These are phyloP conservation scores for Caerostris extrusa DNA, from an alignment of 1,140 invertebrate genomes.

Conservation along the genomic window DNA sequence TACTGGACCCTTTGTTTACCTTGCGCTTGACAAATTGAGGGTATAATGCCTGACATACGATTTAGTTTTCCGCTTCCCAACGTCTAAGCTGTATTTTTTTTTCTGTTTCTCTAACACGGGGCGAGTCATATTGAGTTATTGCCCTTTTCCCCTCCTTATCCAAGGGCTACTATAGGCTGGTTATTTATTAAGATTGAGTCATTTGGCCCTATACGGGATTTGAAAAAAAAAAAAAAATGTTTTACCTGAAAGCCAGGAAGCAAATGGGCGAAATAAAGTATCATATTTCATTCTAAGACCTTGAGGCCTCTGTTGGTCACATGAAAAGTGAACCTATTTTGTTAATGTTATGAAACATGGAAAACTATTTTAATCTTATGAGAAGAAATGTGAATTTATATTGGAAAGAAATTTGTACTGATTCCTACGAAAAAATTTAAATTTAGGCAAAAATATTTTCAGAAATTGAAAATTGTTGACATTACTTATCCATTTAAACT, in stretches of 20 bases:
- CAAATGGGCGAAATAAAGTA: background rate
- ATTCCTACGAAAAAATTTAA: too few relatives aligned
- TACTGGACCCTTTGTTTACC: conserved; percentile 20
- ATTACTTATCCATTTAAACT: too few relatives aligned
- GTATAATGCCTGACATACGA: conserved; percentile 64
- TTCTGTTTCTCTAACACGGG: conserved; percentile 13
- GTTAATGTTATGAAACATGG: too few relatives aligned
- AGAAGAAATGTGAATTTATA: too few relatives aligned
- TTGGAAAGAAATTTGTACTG: too few relatives aligned
- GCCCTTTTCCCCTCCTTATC: background rate
- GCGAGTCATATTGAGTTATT: conserved; percentile 4
- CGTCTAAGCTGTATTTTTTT: background rate
- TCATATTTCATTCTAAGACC: background rate
- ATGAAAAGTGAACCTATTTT: too few relatives aligned
- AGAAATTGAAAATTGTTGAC: too few relatives aligned
- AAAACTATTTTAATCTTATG: too few relatives aligned
- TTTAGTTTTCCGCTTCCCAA: background rate
- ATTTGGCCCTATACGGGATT: background rate
- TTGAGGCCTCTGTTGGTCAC: background rate
- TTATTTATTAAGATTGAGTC: conserved; percentile 58
- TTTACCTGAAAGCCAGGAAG: background rate
- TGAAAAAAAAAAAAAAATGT: background rate
- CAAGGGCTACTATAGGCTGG: background rate
- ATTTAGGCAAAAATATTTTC: too few relatives aligned
- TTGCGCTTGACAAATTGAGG: conserved; percentile 60